Conservation (phyloP, 30 jellyfish, hydroid and myxozoan species). For the Nemopilema nomurai region DNA sequence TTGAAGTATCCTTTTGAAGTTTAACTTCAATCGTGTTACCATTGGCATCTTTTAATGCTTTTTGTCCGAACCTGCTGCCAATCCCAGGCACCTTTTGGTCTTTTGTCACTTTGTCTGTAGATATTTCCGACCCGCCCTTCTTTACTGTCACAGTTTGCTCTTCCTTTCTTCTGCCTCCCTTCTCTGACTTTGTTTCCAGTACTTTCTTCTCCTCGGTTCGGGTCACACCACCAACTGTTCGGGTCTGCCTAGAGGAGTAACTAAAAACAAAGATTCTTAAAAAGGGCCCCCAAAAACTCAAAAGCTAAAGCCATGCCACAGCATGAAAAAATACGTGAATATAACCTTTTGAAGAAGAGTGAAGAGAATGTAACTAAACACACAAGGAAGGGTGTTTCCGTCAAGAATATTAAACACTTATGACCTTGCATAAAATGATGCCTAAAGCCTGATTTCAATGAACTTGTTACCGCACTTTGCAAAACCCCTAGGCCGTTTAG, state of each 20-base stretch:
- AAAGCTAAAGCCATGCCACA: not conserved
- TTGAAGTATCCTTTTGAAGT: constrained; percentile 10
- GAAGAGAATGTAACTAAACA: too few relatives aligned
- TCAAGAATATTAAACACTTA: too few relatives aligned
- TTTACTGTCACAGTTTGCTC: constrained; percentile 18
- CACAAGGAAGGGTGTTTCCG: too few relatives aligned
- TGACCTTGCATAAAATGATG: too few relatives aligned
- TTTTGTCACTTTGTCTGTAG: constrained; percentile 24
- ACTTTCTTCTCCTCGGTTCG: constrained; percentile 34
- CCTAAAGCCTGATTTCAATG: too few relatives aligned
- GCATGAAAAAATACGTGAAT: too few relatives aligned
- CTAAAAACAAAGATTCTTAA: too few relatives aligned
- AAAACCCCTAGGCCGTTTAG: too few relatives aligned
- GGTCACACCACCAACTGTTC: constrained; percentile 50
- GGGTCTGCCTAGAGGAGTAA: constrained; percentile 43
- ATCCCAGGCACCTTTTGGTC: constrained; percentile 38
- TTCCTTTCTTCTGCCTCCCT: constrained; percentile 38
- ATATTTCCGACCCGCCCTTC: constrained; percentile 40
- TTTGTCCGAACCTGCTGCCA: constrained; percentile 8
- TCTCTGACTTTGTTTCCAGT: constrained; percentile 18
- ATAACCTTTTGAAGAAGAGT: too few relatives aligned
- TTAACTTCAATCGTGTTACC: constrained; percentile 41
- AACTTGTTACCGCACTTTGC: too few relatives aligned
- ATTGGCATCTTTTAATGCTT: constrained; percentile 41
- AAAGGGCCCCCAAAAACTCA: too few relatives aligned